Evolutionary conservation across 2,113 vertebrate species (phyloP).

Genomic region (Aspiorhynchus laticeps): DNA sequence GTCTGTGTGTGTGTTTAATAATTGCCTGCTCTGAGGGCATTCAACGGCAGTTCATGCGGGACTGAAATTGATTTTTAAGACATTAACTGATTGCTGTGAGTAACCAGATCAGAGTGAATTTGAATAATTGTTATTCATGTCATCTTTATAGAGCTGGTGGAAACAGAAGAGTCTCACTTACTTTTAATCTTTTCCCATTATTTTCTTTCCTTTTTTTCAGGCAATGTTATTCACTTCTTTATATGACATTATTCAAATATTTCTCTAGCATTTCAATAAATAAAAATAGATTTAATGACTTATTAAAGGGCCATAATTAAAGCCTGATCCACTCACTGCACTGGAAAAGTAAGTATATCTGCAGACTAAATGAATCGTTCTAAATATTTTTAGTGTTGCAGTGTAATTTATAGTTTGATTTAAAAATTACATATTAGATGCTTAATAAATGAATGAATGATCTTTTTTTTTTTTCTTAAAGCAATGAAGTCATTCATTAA

Average conservation of each 20-base stretch:
- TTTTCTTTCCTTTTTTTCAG: not conserved
- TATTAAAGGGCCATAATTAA: not conserved
- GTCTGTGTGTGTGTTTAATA: slow-evolving; percentile 80
- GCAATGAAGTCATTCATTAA: too few relatives aligned
- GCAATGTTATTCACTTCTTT: too few relatives aligned
- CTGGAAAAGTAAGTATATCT: not conserved
- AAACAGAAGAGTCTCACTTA: not conserved
- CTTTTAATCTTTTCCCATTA: not conserved
- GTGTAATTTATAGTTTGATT: not conserved
- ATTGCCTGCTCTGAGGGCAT: slow-evolving; percentile 80
- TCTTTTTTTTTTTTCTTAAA: too few relatives aligned
- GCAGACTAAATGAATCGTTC: not conserved
- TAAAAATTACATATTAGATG: not conserved
- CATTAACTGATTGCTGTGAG: slow-evolving; percentile 82
- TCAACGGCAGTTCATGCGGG: slow-evolving; percentile 78
- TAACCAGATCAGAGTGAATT: slow-evolving; percentile 79
- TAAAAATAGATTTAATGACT: not conserved
- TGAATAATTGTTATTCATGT: slow-evolving; percentile 82
- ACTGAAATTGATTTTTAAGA: slow-evolving; percentile 81
- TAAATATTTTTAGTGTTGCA: not conserved
- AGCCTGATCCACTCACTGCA: not conserved
- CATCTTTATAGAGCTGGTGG: slow-evolving; percentile 69
- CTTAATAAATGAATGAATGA: not conserved
- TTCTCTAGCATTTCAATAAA: not conserved
- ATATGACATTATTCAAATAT: not conserved